These are phyloP conservation scores for Trissoscelio sp. DNA, from an alignment of 2,888 invertebrate species.

Conservation along the genomic window DNA sequence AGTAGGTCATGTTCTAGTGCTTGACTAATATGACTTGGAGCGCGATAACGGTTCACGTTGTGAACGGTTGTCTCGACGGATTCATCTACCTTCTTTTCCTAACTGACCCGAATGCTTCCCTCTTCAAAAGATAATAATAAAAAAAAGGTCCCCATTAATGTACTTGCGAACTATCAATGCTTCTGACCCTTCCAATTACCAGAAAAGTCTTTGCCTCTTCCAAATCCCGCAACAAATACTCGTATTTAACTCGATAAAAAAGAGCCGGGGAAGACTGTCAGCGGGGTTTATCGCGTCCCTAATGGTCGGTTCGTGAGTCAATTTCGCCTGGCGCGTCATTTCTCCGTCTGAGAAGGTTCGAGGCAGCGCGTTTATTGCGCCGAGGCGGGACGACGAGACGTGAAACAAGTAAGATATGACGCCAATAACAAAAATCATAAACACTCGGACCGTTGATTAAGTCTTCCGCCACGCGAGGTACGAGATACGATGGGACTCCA, in stretches of 20 bases:
- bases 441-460: constrained; percentile 83
- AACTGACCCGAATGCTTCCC: constrained; percentile 46
- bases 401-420: constrained; percentile 76
- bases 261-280: constrained; percentile 4
- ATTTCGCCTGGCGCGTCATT: constrained; percentile 47
- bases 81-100: constrained; percentile 42
- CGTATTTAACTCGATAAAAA: constrained; percentile 35
- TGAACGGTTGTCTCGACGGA: constrained; percentile 54
- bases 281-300: constrained; percentile 48
- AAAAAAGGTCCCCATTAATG: too few relatives aligned
- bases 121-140: background rate
- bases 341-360: constrained; percentile 55
- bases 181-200: constrained; percentile 7
- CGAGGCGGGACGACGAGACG: constrained; percentile 47
- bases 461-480: constrained; percentile 75
- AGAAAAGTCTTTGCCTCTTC: background rate
- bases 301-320: constrained; percentile 62
- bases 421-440: constrained; percentile 84
- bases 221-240: constrained; percentile 39
- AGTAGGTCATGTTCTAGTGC: constrained; percentile 61
- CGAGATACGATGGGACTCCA: constrained; percentile 75
- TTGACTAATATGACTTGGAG: constrained; percentile 57
- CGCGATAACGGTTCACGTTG: constrained; percentile 60
- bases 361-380: constrained; percentile 41
- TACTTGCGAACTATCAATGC: too few relatives aligned